These are phyloP conservation scores for Brienomyrus longianalis DNA, from an alignment of 2,113 vertebrate species.

Conservation along the genomic window DNA sequence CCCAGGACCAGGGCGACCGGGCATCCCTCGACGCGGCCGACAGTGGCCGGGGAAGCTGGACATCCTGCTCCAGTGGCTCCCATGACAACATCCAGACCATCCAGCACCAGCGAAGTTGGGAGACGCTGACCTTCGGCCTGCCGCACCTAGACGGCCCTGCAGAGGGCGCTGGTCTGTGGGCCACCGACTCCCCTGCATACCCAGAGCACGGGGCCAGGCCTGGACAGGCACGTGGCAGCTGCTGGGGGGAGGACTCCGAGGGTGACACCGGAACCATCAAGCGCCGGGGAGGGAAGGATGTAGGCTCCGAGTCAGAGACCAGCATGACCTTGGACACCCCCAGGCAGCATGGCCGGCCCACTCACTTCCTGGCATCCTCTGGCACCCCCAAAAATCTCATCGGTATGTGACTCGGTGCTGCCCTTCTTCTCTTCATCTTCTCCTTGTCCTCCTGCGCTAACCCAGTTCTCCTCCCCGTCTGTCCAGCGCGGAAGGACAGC, in stretches of 20 bases:
- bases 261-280: constrained; percentile 97
- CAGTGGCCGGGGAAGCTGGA: constrained; percentile 97
- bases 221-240: constrained; percentile 87
- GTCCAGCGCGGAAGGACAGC: constrained; percentile 83
- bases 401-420: constrained; percentile 47
- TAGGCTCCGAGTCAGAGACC: constrained; percentile 75
- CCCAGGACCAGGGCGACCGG: constrained; percentile 91
- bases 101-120: constrained; percentile 94
- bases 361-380: constrained; percentile 72
- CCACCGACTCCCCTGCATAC: constrained; percentile 62
- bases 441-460: constrained; percentile 40
- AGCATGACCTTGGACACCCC: constrained; percentile 71
- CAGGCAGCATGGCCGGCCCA: constrained; percentile 59
- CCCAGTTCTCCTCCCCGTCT: constrained; percentile 26
- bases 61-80: constrained; percentile 93
- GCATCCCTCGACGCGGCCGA: constrained; percentile 92
- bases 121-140: constrained; percentile 75
- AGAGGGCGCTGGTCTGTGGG: constrained; percentile 64
- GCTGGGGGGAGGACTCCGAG: constrained; percentile 95
- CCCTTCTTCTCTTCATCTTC: not conserved
- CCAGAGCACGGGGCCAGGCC: constrained; percentile 72
- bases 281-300: constrained; percentile 89
- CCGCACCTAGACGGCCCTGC: constrained; percentile 40
- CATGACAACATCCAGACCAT: constrained; percentile 98
- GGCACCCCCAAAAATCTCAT: constrained; percentile 72